Percentiles rank a stretch among this genome's conserved stretches.
phyloP scores from a whole-genome alignment of 2,797 vertebrate species.

The Falco columbarius region DNA sequence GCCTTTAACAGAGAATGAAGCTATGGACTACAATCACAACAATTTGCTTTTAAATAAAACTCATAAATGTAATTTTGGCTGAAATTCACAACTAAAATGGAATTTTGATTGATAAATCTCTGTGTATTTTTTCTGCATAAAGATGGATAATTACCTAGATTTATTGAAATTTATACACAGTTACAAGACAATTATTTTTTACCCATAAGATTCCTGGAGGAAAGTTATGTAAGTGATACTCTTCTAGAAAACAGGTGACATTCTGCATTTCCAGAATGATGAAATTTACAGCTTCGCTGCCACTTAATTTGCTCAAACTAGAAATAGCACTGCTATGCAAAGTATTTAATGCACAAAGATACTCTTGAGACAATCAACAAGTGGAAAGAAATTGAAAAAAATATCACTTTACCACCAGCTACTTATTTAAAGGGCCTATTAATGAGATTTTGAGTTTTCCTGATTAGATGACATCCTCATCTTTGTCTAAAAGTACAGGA shows the following conservation, averaged over 20 bases:
- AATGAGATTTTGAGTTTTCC: background rate
- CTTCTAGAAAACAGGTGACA: background rate
- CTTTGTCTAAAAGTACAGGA: background rate
- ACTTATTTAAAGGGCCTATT: background rate
- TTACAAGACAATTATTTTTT: background rate
- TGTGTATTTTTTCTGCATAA: background rate
- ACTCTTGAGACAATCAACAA: background rate
- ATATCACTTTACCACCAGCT: background rate
- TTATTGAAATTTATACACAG: background rate
- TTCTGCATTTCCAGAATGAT: background rate
- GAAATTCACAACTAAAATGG: background rate
- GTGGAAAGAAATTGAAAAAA: background rate
- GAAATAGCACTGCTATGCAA: background rate
- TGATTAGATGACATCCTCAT: background rate
- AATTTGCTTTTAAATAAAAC: background rate
- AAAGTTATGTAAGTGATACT: background rate
- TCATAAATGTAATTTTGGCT: background rate
- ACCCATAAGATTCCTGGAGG: background rate
- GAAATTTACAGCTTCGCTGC: background rate
- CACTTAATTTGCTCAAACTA: background rate
- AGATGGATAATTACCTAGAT: background rate
- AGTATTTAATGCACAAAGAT: background rate
- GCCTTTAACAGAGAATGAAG: background rate
- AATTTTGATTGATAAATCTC: background rate
- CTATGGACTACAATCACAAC: background rate